Percentiles rank a stretch among this genome's conserved stretches.
Evolutionary conservation across 2,797 vertebrate species (phyloP).

Genomic region (Psittacula derbiana): DNA sequence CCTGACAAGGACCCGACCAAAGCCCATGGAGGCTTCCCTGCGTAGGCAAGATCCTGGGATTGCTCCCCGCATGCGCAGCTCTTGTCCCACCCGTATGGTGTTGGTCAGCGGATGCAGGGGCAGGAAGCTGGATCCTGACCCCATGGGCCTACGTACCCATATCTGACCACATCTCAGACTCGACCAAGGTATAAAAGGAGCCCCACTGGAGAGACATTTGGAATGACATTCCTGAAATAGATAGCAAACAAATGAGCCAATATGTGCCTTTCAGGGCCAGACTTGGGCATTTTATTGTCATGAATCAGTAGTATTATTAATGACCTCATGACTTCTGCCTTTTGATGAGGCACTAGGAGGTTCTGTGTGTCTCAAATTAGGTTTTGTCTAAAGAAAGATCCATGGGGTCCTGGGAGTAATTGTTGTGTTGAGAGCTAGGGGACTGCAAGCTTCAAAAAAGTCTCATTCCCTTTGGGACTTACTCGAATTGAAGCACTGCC

Average conservation of each 20-base stretch:
- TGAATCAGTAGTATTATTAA: not conserved
- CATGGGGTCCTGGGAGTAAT: not conserved
- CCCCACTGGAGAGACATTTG: too few species aligned
- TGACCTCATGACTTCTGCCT: not conserved
- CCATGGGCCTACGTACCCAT: too few species aligned
- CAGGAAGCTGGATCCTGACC: not conserved
- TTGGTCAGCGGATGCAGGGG: not conserved
- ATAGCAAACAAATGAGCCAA: not conserved
- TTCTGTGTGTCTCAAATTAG: not conserved
- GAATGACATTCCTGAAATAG: not conserved
- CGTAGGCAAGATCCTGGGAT: not conserved
- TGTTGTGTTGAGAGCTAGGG: not conserved
- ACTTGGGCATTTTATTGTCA: not conserved
- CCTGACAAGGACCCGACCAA: not conserved
- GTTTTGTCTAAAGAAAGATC: not conserved
- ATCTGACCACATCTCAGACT: too few species aligned
- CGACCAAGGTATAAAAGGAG: too few species aligned
- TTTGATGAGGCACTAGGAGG: not conserved
- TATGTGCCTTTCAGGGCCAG: not conserved
- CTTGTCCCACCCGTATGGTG: not conserved
- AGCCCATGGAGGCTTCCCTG: not conserved
- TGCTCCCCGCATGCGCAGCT: not conserved
- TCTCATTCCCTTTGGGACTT: not conserved
- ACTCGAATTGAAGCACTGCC: not conserved
- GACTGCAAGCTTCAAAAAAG: not conserved